Conservation (phyloP, 2,888 invertebrate species). For the Aspidiotus rigidus region DNA sequence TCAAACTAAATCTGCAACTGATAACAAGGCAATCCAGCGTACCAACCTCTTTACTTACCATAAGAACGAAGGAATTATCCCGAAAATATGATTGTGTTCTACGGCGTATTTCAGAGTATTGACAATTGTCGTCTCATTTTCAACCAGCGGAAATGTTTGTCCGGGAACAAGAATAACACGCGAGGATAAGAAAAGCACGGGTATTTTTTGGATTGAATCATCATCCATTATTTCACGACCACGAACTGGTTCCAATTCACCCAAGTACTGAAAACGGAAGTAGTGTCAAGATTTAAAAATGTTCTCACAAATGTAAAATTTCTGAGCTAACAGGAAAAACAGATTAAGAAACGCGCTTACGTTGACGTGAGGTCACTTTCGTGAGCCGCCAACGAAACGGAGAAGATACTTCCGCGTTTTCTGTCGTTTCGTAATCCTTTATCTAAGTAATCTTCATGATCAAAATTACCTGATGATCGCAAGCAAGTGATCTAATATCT, state of each 20-base stretch:
- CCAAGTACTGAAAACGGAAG: slow-evolving; percentile 17
- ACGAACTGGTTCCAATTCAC: slow-evolving; percentile 42
- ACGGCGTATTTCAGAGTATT: slow-evolving; percentile 53
- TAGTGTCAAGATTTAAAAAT: background rate
- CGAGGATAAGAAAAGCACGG: slow-evolving; percentile 41
- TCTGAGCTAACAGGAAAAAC: background rate
- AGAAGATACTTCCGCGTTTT: too few relatives aligned
- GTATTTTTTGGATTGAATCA: slow-evolving; percentile 44
- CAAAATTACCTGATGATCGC: slow-evolving; percentile 19
- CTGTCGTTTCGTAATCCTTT: background rate
- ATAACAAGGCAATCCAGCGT: too few relatives aligned
- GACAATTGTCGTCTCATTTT: slow-evolving; percentile 46
- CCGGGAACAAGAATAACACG: slow-evolving; percentile 43
- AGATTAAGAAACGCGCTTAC: too few relatives aligned
- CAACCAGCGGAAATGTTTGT: slow-evolving; percentile 43
- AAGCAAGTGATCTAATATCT: slow-evolving; percentile 11
- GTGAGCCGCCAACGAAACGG: too few relatives aligned
- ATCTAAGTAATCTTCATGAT: background rate
- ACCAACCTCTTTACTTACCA: background rate
- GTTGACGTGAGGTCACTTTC: too few relatives aligned
- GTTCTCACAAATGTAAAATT: background rate
- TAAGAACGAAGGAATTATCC: slow-evolving; percentile 39
- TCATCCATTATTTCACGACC: slow-evolving; percentile 39
- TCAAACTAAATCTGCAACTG: too few relatives aligned
- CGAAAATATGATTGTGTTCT: slow-evolving; percentile 54